Conservation (phyloP, 1,140 invertebrate genomes). For the Adelges cooleyi region DNA sequence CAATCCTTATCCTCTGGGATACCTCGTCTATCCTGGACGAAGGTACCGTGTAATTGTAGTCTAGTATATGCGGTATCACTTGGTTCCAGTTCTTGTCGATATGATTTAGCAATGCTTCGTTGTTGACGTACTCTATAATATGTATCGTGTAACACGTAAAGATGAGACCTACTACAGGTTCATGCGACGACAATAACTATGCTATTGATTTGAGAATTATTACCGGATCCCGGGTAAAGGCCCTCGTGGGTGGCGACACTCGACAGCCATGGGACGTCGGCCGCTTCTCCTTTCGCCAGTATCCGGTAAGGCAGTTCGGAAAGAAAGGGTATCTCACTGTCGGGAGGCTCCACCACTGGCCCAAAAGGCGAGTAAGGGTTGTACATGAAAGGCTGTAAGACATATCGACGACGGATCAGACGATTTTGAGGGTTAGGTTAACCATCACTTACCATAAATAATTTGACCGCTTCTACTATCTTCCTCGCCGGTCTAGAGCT, state of each 20-base stretch:
- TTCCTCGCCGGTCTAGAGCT: conserved; percentile 46
- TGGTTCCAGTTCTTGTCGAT: conserved; percentile 32
- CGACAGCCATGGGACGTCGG: conserved; percentile 38
- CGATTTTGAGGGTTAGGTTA: too few species aligned
- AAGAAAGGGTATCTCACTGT: conserved; percentile 44
- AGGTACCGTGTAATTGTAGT: conserved; percentile 33
- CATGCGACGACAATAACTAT: background rate
- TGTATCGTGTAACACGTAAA: background rate
- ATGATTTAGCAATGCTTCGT: conserved; percentile 13
- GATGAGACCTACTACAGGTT: too few species aligned
- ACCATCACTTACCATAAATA: conserved; percentile 41
- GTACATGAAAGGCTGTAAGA: conserved; percentile 41
- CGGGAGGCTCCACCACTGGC: conserved; percentile 44
- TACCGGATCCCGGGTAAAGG: conserved; percentile 42
- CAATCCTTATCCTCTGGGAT: conserved; percentile 30
- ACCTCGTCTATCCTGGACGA: conserved; percentile 13
- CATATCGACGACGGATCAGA: background rate
- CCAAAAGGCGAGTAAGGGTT: conserved; percentile 52
- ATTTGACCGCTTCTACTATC: conserved; percentile 39
- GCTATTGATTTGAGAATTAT: background rate
- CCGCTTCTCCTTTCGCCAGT: conserved; percentile 24
- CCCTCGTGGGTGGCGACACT: conserved; percentile 39
- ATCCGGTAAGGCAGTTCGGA: conserved; percentile 45
- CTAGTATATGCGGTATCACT: conserved; percentile 33
- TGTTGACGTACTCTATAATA: conserved; percentile 30